These are phyloP conservation scores for Saimiri boliviensis DNA, from an alignment of 2,113 vertebrate genomes.

Conservation along the genomic window DNA sequence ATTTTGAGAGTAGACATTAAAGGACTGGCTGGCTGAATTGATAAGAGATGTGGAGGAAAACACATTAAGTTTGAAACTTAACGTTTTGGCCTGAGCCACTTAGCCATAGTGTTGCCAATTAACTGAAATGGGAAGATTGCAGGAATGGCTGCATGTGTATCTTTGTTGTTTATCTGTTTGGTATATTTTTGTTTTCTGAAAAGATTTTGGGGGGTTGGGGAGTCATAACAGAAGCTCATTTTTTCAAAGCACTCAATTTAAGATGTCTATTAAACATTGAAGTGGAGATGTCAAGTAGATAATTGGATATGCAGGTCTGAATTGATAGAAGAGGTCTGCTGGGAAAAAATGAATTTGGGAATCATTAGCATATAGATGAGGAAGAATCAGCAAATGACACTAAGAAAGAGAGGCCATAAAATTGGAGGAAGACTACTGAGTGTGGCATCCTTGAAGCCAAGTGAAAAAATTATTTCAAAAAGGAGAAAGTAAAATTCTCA, in stretches of 20 bases:
- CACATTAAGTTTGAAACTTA: background rate
- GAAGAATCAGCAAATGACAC: slow-evolving; percentile 48
- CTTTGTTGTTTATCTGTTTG: background rate
- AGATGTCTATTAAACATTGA: slow-evolving; percentile 60
- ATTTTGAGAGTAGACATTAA: background rate
- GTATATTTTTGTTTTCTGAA: background rate
- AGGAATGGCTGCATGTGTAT: background rate
- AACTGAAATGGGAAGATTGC: background rate
- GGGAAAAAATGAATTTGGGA: slow-evolving; percentile 65
- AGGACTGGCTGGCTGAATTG: background rate
- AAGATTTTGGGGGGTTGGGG: background rate
- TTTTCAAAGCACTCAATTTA: slow-evolving; percentile 63
- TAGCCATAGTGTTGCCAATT: background rate
- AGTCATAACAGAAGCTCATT: background rate
- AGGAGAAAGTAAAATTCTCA: background rate
- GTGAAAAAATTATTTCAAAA: background rate
- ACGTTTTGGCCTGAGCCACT: background rate
- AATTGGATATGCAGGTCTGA: slow-evolving; percentile 62
- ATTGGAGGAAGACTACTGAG: background rate
- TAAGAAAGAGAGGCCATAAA: slow-evolving; percentile 42
- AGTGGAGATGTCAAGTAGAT: slow-evolving; percentile 63
- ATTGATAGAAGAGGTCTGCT: slow-evolving; percentile 49
- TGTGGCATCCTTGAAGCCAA: background rate
- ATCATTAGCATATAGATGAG: slow-evolving; percentile 75
- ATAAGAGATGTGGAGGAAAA: background rate